Conservation (phyloP, 2,888 invertebrate genomes). For the Pandemis cinnamomeana region DNA sequence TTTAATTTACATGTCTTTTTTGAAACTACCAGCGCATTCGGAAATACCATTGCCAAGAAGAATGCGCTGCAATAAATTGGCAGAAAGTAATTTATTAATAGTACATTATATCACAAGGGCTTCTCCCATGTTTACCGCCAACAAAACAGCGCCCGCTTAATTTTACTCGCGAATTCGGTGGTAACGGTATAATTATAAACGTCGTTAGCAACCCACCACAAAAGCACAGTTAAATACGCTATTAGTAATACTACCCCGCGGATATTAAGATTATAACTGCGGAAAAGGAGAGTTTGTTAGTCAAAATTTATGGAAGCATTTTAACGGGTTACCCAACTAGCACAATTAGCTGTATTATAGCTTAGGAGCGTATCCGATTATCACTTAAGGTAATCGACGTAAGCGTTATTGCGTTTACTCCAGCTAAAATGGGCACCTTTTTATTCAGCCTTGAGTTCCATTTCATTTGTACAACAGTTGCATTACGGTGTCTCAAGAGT, state of each 20-base stretch:
- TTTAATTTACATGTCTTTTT: too few relatives aligned
- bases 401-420: too few relatives aligned
- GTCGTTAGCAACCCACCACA: constrained; percentile 37
- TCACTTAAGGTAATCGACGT: too few relatives aligned
- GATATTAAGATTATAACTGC: constrained; percentile 28
- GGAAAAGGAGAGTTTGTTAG: constrained; percentile 26
- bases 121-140: background rate
- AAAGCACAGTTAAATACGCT: constrained; percentile 9
- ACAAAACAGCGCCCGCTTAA: constrained; percentile 9
- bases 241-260: constrained; percentile 28
- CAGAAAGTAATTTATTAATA: background rate
- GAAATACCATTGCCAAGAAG: too few relatives aligned
- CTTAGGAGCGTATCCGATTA: too few relatives aligned
- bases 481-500: too few relatives aligned
- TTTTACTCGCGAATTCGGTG: constrained; percentile 11
- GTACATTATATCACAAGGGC: background rate
- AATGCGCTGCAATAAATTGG: too few relatives aligned
- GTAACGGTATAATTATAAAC: constrained; percentile 11
- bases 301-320: background rate
- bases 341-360: too few relatives aligned
- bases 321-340: background rate
- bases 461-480: too few relatives aligned
- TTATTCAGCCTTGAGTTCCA: too few relatives aligned
- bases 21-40: too few relatives aligned
- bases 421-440: too few relatives aligned